Conservation (phyloP, 2,113 vertebrate species). For the Eleginops maclovinus region DNA sequence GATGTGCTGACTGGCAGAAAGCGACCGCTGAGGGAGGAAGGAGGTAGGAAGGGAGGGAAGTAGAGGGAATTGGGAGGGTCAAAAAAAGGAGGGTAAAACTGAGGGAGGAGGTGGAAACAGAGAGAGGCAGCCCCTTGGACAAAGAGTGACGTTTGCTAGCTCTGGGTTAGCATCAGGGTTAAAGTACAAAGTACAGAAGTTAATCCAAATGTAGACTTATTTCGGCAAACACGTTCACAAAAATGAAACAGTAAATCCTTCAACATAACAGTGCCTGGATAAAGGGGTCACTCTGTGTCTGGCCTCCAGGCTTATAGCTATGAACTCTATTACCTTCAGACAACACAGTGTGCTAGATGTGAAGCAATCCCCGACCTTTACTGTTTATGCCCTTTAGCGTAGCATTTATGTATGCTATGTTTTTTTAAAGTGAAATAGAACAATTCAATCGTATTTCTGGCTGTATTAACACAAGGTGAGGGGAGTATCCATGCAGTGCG, state of each 20-base stretch:
- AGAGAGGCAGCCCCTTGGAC: slow-evolving; percentile 16
- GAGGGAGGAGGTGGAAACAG: slow-evolving; percentile 28
- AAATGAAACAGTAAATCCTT: neutral
- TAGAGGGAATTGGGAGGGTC: slow-evolving; percentile 39
- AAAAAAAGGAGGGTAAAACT: slow-evolving; percentile 26
- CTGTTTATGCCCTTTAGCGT: neutral
- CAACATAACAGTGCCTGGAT: neutral
- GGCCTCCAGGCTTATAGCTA: neutral
- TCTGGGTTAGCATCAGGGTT: neutral
- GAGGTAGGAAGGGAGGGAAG: slow-evolving; percentile 34
- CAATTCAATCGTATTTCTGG: neutral
- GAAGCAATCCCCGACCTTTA: too few relatives aligned
- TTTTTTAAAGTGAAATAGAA: neutral
- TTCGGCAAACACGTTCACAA: neutral
- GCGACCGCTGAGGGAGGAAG: slow-evolving; percentile 55
- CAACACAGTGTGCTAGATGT: neutral
- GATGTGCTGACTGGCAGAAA: slow-evolving; percentile 81
- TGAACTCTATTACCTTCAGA: neutral
- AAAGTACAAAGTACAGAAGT: neutral
- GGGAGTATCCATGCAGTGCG: neutral
- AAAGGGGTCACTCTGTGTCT: neutral
- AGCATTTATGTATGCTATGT: neutral
- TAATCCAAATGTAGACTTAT: neutral
- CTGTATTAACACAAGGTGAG: neutral
- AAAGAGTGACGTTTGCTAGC: slow-evolving; percentile 33